Conservation (phyloP, 2,888 invertebrate species). For the Danaus chrysippus region DNA sequence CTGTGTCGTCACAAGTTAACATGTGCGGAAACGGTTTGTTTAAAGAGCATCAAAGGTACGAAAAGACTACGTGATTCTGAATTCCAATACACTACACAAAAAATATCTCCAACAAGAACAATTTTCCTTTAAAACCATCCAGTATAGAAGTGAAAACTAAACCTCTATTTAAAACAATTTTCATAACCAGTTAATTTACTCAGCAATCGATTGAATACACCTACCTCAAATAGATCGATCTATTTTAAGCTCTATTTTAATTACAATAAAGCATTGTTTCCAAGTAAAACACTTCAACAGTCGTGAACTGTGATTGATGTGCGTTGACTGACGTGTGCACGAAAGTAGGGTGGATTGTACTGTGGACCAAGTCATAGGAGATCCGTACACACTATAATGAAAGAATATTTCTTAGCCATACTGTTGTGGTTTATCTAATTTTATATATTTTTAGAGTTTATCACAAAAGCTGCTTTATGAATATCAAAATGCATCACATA, state of each 20-base stretch:
- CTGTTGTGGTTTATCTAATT: too few relatives aligned
- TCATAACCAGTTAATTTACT: constrained; percentile 43
- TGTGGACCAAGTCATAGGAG: constrained; percentile 23
- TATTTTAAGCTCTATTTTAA: constrained; percentile 42
- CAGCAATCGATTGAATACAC: constrained; percentile 64
- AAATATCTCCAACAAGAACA: too few relatives aligned
- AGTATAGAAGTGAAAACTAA: constrained; percentile 24
- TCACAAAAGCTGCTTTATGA: too few relatives aligned
- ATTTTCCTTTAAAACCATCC: constrained; percentile 4
- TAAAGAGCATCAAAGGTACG: too few relatives aligned
- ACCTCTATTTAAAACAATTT: constrained; percentile 41
- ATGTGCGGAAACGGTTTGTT: too few relatives aligned
- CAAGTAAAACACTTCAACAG: constrained; percentile 67
- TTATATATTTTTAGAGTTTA: too few relatives aligned
- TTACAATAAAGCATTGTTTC: constrained; percentile 38
- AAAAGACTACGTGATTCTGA: too few relatives aligned
- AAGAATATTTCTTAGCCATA: not conserved
- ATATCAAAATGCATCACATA: too few relatives aligned
- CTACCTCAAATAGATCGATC: constrained; percentile 28
- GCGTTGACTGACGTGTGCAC: constrained; percentile 68
- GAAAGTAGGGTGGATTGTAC: constrained; percentile 56
- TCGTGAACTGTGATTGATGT: constrained; percentile 73
- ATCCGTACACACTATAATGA: constrained; percentile 18
- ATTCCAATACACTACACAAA: too few relatives aligned
- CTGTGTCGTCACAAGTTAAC: too few relatives aligned